Evolutionary conservation across 2,797 vertebrate species (phyloP).

Genomic region (Atherinosoma microstoma): DNA sequence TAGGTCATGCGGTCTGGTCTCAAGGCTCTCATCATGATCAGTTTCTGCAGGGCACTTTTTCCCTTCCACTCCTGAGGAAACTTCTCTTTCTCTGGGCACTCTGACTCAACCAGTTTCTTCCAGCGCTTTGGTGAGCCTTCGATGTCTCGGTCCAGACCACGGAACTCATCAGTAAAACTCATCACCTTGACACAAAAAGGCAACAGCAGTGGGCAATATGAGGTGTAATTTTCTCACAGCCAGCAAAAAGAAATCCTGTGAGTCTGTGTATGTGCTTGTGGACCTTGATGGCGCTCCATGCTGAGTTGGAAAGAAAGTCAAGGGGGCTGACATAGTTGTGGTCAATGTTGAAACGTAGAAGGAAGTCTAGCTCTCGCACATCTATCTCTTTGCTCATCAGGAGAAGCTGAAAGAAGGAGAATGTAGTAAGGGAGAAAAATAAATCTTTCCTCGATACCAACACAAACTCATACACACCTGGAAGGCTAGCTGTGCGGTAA

Average conservation of each 20-base stretch:
- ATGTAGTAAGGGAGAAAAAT: slow-evolving; percentile 25
- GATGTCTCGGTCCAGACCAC: slow-evolving; percentile 81
- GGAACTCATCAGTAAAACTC: slow-evolving; percentile 86
- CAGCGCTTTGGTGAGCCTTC: slow-evolving; percentile 84
- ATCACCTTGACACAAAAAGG: slow-evolving; percentile 65
- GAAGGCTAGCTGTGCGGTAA: slow-evolving; percentile 83
- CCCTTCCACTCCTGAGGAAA: slow-evolving; percentile 85
- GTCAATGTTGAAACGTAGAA: slow-evolving; percentile 86
- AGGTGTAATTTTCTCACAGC: background rate
- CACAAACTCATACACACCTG: slow-evolving; percentile 65
- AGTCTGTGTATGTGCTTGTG: background rate
- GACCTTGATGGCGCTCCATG: slow-evolving; percentile 86
- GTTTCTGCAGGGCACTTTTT: slow-evolving; percentile 84
- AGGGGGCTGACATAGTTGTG: slow-evolving; percentile 82
- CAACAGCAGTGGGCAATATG: background rate
- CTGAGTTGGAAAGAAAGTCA: slow-evolving; percentile 84
- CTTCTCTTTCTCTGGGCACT: slow-evolving; percentile 85
- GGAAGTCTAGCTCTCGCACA: slow-evolving; percentile 84
- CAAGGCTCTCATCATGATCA: slow-evolving; percentile 84
- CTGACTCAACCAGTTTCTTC: slow-evolving; percentile 84
- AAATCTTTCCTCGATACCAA: slow-evolving; percentile 5
- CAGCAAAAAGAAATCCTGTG: background rate
- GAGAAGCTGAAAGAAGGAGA: slow-evolving; percentile 73
- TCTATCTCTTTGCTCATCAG: slow-evolving; percentile 84
- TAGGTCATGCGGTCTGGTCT: slow-evolving; percentile 84